Conservation (phyloP, 2,113 vertebrate species). For the Gracilinanus agilis region DNA sequence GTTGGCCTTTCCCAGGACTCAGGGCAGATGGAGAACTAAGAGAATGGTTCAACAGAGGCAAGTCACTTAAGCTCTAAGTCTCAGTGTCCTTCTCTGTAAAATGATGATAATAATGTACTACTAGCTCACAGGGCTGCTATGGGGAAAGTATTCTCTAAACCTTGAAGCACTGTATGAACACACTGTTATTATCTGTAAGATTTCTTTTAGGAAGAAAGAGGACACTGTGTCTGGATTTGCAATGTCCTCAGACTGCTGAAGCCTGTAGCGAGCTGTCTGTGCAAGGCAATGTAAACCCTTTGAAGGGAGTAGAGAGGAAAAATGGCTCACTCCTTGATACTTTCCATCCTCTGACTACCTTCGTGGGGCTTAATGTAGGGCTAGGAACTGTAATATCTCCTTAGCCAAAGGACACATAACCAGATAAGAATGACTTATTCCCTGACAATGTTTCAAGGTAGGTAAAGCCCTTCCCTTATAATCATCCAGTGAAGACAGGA, state of each 20-base stretch:
- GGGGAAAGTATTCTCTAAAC: no score
- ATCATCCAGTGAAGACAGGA: background rate
- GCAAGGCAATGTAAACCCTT: no score
- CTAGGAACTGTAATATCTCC: background rate
- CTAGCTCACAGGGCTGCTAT: background rate
- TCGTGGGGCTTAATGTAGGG: background rate
- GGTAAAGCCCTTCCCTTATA: background rate
- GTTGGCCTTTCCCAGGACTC: no score
- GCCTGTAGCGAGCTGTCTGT: background rate
- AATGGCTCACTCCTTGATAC: background rate
- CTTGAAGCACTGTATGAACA: background rate
- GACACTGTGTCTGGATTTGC: no score
- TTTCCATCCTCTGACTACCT: background rate
- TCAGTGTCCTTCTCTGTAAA: background rate
- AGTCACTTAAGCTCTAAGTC: background rate
- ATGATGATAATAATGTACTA: background rate
- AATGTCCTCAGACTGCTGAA: background rate
- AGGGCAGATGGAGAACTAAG: background rate
- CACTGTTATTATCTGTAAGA: background rate
- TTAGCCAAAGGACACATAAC: background rate
- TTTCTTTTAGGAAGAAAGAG: background rate
- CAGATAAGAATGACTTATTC: background rate
- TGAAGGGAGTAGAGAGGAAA: background rate
- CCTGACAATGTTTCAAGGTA: background rate
- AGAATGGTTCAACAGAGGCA: background rate